A percentile compares a stretch with the other conserved stretches of the same genome.
Evolutionary conservation across 2,888 invertebrate genomes (phyloP).

Genomic region (Blomia tropicalis): DNA sequence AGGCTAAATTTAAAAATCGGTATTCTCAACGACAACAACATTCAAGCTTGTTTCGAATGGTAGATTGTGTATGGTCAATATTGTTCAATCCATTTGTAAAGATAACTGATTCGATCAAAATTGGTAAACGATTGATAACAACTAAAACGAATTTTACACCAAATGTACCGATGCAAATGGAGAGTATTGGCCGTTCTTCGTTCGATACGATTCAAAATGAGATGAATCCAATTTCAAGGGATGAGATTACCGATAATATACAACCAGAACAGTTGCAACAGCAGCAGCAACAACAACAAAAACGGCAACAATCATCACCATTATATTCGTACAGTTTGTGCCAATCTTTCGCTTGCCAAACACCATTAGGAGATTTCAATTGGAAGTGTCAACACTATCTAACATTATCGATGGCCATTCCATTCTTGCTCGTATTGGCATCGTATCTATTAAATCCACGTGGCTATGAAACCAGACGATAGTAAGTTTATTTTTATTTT

Average conservation of each 20-base stretch:
- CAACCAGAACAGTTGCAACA: neutral
- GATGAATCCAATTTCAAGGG: no score
- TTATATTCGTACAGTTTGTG: neutral
- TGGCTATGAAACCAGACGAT: slow-evolving; percentile 54
- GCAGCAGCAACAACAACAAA: neutral
- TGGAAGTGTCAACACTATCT: slow-evolving; percentile 26
- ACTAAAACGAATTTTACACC: slow-evolving; percentile 32
- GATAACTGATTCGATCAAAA: neutral
- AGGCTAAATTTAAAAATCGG: neutral
- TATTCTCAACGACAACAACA: neutral
- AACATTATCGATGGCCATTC: slow-evolving; percentile 28
- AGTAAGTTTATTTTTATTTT: slow-evolving; percentile 33
- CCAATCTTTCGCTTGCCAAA: no score
- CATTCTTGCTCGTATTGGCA: slow-evolving; percentile 35
- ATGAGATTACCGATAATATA: no score
- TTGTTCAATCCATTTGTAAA: neutral
- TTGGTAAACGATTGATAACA: neutral
- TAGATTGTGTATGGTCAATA: neutral
- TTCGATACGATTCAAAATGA: no score
- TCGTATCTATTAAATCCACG: slow-evolving; percentile 51
- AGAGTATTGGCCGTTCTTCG: no score
- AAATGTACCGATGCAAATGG: neutral
- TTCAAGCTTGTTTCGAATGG: neutral
- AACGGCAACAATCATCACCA: neutral
- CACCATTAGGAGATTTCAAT: no score